These are phyloP conservation scores for Nephrotoma flavescens DNA, from an alignment of 2,888 invertebrate genomes.

Conservation along the genomic window DNA sequence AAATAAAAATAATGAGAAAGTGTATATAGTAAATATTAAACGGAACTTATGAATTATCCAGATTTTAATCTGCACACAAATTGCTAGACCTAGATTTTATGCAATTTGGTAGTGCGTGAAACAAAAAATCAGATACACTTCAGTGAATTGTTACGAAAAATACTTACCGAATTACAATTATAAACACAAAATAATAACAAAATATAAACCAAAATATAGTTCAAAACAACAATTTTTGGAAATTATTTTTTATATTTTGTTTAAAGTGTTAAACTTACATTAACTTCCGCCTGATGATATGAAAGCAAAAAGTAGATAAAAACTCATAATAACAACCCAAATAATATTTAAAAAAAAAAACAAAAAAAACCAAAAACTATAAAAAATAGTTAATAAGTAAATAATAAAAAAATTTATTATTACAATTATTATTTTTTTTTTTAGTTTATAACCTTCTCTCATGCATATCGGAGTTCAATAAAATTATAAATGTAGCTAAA, in stretches of 20 bases:
- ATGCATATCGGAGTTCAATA: neutral
- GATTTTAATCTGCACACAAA: neutral
- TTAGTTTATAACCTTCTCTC: neutral
- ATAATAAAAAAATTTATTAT: neutral
- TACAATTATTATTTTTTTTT: neutral
- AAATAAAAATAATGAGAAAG: neutral
- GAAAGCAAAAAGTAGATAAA: constrained; percentile 23
- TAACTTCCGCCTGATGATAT: constrained; percentile 45
- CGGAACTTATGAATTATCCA: neutral
- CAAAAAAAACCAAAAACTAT: constrained; percentile 14
- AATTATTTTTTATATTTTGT: neutral
- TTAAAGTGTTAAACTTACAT: constrained; percentile 41
- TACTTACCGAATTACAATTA: neutral
- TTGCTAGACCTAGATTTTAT: neutral
- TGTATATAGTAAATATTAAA: neutral
- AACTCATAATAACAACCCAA: constrained; percentile 5
- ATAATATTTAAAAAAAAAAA: neutral
- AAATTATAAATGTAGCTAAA: neutral
- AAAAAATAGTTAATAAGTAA: constrained; percentile 26
- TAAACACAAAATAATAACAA: neutral
- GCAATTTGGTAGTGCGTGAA: neutral
- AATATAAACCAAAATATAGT: neutral
- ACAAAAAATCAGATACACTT: neutral
- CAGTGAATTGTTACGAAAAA: neutral
- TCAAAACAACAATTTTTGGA: neutral